Percentiles rank a stretch among this genome's conserved stretches.
These are phyloP conservation scores for Riptortus pedestris DNA, from an alignment of 1,140 invertebrate species.

Conservation along the genomic window DNA sequence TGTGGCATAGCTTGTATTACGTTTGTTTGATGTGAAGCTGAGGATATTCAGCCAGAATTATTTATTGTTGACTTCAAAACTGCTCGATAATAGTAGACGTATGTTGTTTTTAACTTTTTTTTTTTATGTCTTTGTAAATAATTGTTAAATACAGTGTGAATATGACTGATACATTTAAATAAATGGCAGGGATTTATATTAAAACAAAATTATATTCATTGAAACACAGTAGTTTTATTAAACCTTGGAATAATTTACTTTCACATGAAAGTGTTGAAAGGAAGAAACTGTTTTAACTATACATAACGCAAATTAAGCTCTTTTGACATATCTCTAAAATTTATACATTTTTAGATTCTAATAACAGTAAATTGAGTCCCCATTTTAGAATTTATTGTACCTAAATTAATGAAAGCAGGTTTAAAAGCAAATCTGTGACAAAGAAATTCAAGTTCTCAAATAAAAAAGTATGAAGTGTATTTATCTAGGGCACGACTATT, in stretches of 20 bases:
- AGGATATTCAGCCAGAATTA: no score
- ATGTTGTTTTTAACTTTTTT: no score
- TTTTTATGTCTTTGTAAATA: background rate
- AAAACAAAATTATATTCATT: constrained; percentile 1
- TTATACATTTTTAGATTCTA: background rate
- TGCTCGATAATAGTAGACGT: no score
- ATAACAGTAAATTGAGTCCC: constrained; percentile 20
- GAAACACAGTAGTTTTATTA: constrained; percentile 20
- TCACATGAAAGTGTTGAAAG: constrained; percentile 17
- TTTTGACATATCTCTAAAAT: constrained; percentile 22
- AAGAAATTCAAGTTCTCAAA: constrained; percentile 1
- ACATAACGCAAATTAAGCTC: constrained; percentile 27
- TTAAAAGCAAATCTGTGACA: constrained; percentile 11
- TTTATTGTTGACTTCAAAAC: no score
- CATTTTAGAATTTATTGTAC: constrained; percentile 20
- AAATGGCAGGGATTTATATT: background rate
- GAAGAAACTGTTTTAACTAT: constrained; percentile 26
- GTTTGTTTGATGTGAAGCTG: no score
- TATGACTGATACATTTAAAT: background rate
- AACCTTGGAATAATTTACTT: constrained; percentile 27
- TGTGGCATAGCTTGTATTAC: no score
- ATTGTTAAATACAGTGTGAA: background rate
- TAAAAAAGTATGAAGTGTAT: constrained; percentile 18
- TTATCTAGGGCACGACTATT: constrained; percentile 6
- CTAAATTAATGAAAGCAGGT: constrained; percentile 16